phyloP scores from a whole-genome alignment of 1,140 invertebrate species.

The Drosophila ercepeae region DNA sequence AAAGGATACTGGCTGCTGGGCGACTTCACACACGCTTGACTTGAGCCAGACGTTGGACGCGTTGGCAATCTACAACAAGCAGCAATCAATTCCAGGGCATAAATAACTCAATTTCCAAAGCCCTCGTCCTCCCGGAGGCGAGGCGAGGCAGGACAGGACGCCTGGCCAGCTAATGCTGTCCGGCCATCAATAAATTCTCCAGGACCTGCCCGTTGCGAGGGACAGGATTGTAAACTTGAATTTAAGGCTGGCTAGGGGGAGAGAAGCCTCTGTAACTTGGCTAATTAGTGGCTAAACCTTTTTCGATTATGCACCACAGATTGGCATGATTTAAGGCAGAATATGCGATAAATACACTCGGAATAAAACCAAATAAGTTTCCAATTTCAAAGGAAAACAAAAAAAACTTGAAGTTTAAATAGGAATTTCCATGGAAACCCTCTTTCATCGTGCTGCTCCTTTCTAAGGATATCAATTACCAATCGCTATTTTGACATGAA shows the following conservation, averaged over 20 bases:
- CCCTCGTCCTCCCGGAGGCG: slow-evolving; percentile 13
- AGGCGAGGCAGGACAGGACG: not conserved
- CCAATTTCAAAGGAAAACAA: too few species aligned
- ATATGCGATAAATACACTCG: not conserved
- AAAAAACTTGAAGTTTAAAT: too few species aligned
- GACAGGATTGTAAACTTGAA: slow-evolving; percentile 39
- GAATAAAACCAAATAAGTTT: too few species aligned
- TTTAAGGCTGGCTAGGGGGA: not conserved
- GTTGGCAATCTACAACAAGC: slow-evolving; percentile 70
- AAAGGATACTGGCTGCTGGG: not conserved
- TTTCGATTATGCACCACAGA: slow-evolving; percentile 51
- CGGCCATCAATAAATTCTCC: slow-evolving; percentile 65
- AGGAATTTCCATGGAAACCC: too few species aligned
- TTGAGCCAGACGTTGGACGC: slow-evolving; percentile 33
- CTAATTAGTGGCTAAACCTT: slow-evolving; percentile 68
- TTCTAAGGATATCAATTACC: not conserved
- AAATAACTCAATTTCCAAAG: slow-evolving; percentile 75
- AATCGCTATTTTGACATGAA: not conserved
- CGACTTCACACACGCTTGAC: slow-evolving; percentile 51
- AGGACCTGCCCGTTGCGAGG: slow-evolving; percentile 15
- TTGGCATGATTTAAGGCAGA: slow-evolving; percentile 39
- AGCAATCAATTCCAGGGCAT: slow-evolving; percentile 76
- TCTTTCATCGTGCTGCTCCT: too few species aligned
- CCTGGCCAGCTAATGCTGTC: slow-evolving; percentile 22
- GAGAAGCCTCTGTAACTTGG: slow-evolving; percentile 10